Evolutionary conservation across 2,797 vertebrate genomes (phyloP).

Genomic region (Lindbergichthys nudifrons): DNA sequence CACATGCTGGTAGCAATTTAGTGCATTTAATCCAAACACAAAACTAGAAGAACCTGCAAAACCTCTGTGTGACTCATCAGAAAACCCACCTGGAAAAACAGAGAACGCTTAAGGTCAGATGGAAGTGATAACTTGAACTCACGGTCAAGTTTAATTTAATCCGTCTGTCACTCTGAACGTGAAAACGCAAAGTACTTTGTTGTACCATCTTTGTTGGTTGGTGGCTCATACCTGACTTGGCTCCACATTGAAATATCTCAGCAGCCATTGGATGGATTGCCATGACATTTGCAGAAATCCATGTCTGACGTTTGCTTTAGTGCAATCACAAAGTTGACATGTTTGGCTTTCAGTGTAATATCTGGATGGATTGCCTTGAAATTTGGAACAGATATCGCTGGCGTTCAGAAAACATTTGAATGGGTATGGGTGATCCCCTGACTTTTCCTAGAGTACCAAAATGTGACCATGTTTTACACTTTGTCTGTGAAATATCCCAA

Average conservation of each 20-base stretch:
- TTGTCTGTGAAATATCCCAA: neutral
- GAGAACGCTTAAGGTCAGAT: constrained; percentile 35
- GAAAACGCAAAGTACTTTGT: constrained; percentile 8
- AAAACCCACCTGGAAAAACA: constrained; percentile 62
- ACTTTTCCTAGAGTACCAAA: neutral
- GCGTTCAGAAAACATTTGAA: neutral
- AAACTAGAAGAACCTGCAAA: constrained; percentile 54
- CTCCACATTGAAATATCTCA: too few relatives aligned
- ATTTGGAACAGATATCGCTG: neutral
- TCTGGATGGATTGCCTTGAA: neutral
- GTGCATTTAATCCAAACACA: constrained; percentile 42
- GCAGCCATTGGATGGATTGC: neutral
- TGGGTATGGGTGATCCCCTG: neutral
- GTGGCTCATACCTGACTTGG: neutral
- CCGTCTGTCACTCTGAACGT: constrained; percentile 11
- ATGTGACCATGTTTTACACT: neutral
- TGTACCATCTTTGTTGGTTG: neutral
- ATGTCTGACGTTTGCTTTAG: neutral
- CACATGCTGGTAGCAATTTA: constrained; percentile 50
- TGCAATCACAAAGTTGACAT: neutral
- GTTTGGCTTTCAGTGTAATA: neutral
- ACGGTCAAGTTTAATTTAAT: neutral
- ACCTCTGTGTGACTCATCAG: constrained; percentile 55
- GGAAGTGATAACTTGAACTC: constrained; percentile 25
- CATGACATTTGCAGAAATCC: neutral